phyloP scores from a whole-genome alignment of 1,140 invertebrate genomes.

The Phocides pigmalion region DNA sequence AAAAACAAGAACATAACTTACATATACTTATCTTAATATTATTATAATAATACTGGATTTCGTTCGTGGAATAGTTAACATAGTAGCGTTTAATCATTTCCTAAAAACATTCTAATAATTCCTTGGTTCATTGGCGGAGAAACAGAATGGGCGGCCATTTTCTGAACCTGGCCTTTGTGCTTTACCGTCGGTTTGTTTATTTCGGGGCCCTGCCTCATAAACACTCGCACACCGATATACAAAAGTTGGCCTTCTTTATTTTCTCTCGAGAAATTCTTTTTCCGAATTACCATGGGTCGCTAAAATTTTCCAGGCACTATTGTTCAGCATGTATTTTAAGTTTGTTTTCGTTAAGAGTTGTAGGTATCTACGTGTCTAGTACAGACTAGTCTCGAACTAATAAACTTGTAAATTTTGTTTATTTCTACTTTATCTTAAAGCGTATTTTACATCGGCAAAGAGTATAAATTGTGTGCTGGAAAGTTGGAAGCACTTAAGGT shows the following conservation, averaged over 20 bases:
- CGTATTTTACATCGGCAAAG: slow-evolving; percentile 3
- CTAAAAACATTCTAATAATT: slow-evolving; percentile 39
- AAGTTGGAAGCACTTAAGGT: slow-evolving; percentile 45
- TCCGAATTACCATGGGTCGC: slow-evolving; percentile 38
- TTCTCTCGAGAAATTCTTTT: slow-evolving; percentile 63
- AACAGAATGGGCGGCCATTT: slow-evolving; percentile 62
- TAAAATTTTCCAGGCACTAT: slow-evolving; percentile 27
- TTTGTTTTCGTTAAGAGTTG: slow-evolving; percentile 28
- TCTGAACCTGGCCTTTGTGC: slow-evolving; percentile 66
- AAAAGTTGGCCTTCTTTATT: slow-evolving; percentile 74
- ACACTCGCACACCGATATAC: slow-evolving; percentile 74
- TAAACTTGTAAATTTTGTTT: slow-evolving; percentile 27
- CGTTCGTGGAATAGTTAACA: background rate
- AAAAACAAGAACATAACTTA: no score
- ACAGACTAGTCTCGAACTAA: slow-evolving; percentile 15
- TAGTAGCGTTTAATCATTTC: slow-evolving; percentile 9
- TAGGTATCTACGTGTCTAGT: slow-evolving; percentile 3
- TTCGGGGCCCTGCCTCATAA: slow-evolving; percentile 73
- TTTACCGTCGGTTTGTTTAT: slow-evolving; percentile 77
- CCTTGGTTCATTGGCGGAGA: slow-evolving; percentile 49
- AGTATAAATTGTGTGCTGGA: slow-evolving; percentile 17
- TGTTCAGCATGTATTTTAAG: slow-evolving; percentile 34
- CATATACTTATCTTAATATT: no score
- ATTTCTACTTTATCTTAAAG: slow-evolving; percentile 23
- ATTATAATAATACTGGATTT: no score